Conservation (phyloP, 2,797 vertebrate genomes). For the Naso thynnoides region DNA sequence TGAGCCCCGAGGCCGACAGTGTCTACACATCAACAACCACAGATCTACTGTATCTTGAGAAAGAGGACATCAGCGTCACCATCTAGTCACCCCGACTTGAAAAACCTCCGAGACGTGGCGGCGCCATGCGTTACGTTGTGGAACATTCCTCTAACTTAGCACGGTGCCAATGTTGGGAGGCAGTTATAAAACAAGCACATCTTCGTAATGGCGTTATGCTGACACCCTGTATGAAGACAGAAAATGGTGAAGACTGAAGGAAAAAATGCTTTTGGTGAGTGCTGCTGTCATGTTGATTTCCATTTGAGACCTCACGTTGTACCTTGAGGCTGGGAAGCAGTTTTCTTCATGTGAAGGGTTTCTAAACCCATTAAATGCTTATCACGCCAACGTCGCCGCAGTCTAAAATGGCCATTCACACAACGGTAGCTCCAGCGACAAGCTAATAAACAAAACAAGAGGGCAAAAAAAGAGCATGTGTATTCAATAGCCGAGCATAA, state of each 20-base stretch:
- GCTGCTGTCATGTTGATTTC: constrained; percentile 56
- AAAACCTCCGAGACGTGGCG: not conserved
- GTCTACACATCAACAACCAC: constrained; percentile 83
- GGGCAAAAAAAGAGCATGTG: constrained; percentile 3
- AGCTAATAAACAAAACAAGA: constrained; percentile 61
- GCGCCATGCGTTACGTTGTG: constrained; percentile 4
- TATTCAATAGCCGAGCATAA: constrained; percentile 18
- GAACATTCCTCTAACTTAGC: constrained; percentile 32
- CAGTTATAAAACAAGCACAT: constrained; percentile 45
- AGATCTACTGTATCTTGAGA: constrained; percentile 68
- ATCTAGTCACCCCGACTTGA: constrained; percentile 28
- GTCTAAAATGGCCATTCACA: constrained; percentile 68
- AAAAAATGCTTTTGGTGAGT: constrained; percentile 41
- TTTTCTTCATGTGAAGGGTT: constrained; percentile 47
- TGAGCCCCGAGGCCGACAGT: constrained; percentile 60
- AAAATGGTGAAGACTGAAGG: constrained; percentile 33
- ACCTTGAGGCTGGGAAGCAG: constrained; percentile 50
- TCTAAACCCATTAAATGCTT: constrained; percentile 68
- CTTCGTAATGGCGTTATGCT: constrained; percentile 42
- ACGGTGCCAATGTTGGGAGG: constrained; percentile 44
- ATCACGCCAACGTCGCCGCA: constrained; percentile 41
- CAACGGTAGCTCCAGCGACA: constrained; percentile 48
- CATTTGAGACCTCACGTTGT: constrained; percentile 40
- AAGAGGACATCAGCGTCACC: constrained; percentile 53
- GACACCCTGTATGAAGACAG: constrained; percentile 42